Percentiles rank a stretch among this genome's conserved stretches.
Evolutionary conservation across 2,797 vertebrate genomes (phyloP).

Genomic region (Leptatherina wallacei): DNA sequence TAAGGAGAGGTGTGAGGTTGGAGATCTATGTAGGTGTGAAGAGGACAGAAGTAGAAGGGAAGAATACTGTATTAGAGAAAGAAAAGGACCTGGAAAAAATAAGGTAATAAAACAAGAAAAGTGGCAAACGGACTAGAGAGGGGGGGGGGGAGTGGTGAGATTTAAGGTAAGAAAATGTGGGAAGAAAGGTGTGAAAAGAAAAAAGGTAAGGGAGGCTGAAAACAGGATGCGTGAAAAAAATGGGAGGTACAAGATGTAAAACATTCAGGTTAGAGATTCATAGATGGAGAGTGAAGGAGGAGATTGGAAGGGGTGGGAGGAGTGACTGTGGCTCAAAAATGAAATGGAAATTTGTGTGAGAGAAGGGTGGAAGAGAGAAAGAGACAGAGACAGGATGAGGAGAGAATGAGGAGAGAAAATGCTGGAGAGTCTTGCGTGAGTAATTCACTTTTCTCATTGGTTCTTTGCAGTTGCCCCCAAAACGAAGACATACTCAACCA

Average conservation of each 20-base stretch:
- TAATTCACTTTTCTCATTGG: constrained; percentile 61
- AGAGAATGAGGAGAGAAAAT: constrained; percentile 10
- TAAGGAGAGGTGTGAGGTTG: constrained; percentile 19
- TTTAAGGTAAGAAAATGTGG: background rate
- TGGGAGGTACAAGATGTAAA: constrained; percentile 38
- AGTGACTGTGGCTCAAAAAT: constrained; percentile 25
- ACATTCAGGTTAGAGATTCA: constrained; percentile 39
- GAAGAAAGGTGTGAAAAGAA: constrained; percentile 7
- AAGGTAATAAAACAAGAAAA: constrained; percentile 25
- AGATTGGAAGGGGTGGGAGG: constrained; percentile 11
- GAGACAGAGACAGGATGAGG: constrained; percentile 26
- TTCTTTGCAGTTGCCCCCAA: constrained; percentile 47
- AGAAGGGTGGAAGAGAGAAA: background rate
- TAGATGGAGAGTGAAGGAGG: constrained; percentile 19
- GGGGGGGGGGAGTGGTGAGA: background rate
- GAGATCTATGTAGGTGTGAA: constrained; percentile 40
- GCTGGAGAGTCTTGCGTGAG: constrained; percentile 59
- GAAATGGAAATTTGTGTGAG: constrained; percentile 47
- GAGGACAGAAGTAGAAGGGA: constrained; percentile 28
- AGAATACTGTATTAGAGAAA: constrained; percentile 31
- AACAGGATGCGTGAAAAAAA: background rate
- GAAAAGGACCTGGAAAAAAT: constrained; percentile 8
- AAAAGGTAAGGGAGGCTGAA: background rate
- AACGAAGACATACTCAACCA: constrained; percentile 42
- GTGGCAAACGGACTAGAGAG: background rate